Evolutionary conservation across 2,797 vertebrate species (phyloP).

Genomic region (Mormyrops boulengeri): DNA sequence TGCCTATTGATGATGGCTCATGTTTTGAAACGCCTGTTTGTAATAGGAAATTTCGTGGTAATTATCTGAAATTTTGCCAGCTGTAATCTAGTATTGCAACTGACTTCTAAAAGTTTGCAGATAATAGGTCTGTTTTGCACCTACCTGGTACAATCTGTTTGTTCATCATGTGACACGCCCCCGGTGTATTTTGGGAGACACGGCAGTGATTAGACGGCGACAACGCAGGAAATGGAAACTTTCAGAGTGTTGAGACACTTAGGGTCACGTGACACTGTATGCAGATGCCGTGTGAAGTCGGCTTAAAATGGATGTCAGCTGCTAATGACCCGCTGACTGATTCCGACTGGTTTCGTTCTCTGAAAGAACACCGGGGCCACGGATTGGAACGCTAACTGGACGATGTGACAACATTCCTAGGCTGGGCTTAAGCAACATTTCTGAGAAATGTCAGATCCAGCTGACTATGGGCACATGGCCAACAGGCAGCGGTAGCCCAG

Average conservation of each 20-base stretch:
- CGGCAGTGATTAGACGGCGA: neutral
- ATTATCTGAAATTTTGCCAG: neutral
- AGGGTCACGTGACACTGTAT: neutral
- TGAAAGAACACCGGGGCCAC: too few relatives aligned
- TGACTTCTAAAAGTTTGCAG: neutral
- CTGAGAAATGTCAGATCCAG: neutral
- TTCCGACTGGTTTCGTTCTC: neutral
- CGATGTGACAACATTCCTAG: neutral
- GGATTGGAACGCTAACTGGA: neutral
- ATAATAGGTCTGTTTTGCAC: constrained; percentile 15
- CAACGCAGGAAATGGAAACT: neutral
- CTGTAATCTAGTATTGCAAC: neutral
- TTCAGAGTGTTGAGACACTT: neutral
- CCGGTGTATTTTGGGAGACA: constrained; percentile 4
- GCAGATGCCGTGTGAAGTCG: neutral
- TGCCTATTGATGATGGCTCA: neutral
- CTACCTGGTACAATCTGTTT: constrained; percentile 13
- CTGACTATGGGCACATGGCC: neutral
- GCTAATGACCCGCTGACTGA: neutral
- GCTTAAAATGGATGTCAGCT: constrained; percentile 1
- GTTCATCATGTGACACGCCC: neutral
- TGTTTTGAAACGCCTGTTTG: neutral
- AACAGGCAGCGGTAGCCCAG: neutral
- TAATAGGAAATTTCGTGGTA: neutral
- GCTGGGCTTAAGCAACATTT: neutral